Percentiles rank a stretch among this genome's conserved stretches.
phyloP scores from a whole-genome alignment of 1,140 invertebrate species.

The Heliconius hewitsoni region DNA sequence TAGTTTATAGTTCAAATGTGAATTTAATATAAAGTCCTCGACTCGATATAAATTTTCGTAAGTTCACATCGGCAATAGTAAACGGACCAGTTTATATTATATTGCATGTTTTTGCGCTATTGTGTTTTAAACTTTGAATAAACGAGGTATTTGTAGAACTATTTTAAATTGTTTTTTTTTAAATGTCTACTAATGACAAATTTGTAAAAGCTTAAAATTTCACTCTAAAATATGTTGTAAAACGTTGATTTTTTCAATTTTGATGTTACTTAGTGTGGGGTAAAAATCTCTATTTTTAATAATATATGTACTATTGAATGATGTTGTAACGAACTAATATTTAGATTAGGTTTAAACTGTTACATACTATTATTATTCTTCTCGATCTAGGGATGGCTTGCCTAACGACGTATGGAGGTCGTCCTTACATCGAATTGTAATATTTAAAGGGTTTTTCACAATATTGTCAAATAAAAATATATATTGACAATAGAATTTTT shows the following conservation, averaged over 20 bases:
- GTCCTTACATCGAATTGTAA: conserved; percentile 51
- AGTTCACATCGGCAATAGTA: conserved; percentile 5
- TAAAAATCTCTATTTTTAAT: conserved; percentile 67
- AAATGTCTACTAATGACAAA: conserved; percentile 11
- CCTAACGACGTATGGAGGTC: not conserved
- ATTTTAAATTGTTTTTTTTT: conserved; percentile 20
- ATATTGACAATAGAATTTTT: conserved; percentile 64
- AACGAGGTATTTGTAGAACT: not conserved
- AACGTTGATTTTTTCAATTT: conserved; percentile 39
- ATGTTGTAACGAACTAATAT: conserved; percentile 55
- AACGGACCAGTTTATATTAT: conserved; percentile 6
- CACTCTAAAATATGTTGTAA: conserved; percentile 34
- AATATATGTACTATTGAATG: conserved; percentile 45
- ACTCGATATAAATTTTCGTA: not conserved
- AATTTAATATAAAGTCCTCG: not conserved
- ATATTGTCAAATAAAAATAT: conserved; percentile 60
- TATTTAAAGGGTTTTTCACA: conserved; percentile 56
- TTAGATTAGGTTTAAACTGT: conserved; percentile 39
- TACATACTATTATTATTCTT: conserved; percentile 47
- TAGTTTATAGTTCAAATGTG: not conserved
- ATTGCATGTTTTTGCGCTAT: not conserved
- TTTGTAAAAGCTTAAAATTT: conserved; percentile 29
- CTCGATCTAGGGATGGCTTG: conserved; percentile 40
- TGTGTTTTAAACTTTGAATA: not conserved
- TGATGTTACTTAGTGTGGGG: conserved; percentile 43